phyloP scores from a whole-genome alignment of 2,888 invertebrate species.

The Parapristionchus giblindavisi region DNA sequence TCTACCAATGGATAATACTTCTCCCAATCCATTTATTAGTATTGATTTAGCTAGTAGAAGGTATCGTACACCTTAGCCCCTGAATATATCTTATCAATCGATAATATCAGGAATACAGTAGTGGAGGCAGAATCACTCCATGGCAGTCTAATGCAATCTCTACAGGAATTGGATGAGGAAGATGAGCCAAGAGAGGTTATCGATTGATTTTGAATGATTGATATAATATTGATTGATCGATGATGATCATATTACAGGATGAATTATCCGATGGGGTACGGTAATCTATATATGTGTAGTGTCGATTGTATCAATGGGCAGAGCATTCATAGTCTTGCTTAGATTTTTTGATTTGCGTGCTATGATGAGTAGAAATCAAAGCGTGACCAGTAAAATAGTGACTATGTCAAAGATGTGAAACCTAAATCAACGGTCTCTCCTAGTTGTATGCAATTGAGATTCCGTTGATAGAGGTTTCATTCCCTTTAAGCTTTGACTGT shows the following conservation, averaged over 20 bases:
- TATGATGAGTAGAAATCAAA: too few relatives aligned
- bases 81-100: background rate
- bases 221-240: background rate
- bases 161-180: slow-evolving; percentile 33
- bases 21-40: slow-evolving; percentile 6
- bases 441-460: too few relatives aligned
- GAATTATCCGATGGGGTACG: slow-evolving; percentile 24
- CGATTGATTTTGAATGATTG: background rate
- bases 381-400: too few relatives aligned
- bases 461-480: too few relatives aligned
- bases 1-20: slow-evolving; percentile 1
- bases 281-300: slow-evolving; percentile 3
- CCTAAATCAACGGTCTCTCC: too few relatives aligned
- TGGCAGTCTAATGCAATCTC: slow-evolving; percentile 37
- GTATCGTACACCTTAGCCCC: background rate
- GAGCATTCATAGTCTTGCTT: too few relatives aligned
- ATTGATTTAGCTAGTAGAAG: slow-evolving; percentile 21
- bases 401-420: too few relatives aligned
- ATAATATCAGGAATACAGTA: slow-evolving; percentile 25
- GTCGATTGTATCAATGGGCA: too few relatives aligned
- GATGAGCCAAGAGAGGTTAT: slow-evolving; percentile 27
- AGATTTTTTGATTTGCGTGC: too few relatives aligned
- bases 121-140: slow-evolving; percentile 11
- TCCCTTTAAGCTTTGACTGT: too few relatives aligned
- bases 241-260: background rate